Conservation (phyloP, 2,888 invertebrate species). For the Napeogenes sylphis region DNA sequence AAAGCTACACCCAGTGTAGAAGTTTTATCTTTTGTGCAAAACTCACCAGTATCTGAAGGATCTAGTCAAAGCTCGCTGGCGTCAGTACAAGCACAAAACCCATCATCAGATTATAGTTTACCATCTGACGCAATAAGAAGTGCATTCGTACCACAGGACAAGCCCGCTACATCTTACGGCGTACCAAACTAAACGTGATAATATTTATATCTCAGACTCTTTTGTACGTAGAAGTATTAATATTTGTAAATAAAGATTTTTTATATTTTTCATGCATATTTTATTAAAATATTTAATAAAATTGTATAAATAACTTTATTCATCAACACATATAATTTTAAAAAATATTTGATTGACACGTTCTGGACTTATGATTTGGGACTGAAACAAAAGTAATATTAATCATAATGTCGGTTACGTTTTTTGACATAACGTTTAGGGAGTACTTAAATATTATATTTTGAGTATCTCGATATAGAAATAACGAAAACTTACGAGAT, state of each 20-base stretch:
- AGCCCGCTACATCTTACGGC: slow-evolving; percentile 58
- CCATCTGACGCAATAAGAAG: slow-evolving; percentile 42
- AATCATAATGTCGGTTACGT: not conserved
- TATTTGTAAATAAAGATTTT: slow-evolving; percentile 34
- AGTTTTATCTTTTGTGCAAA: slow-evolving; percentile 64
- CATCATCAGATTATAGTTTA: slow-evolving; percentile 42
- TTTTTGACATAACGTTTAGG: not conserved
- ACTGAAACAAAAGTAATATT: slow-evolving; percentile 13
- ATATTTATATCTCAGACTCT: slow-evolving; percentile 41
- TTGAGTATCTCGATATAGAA: not conserved
- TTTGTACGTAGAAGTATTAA: slow-evolving; percentile 33
- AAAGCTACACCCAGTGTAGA: slow-evolving; percentile 67
- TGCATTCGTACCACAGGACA: slow-evolving; percentile 57
- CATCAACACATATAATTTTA: slow-evolving; percentile 51
- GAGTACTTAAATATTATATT: not conserved
- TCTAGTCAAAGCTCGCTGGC: slow-evolving; percentile 19
- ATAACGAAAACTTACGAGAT: slow-evolving; percentile 44
- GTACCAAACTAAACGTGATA: slow-evolving; percentile 51
- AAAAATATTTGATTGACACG: slow-evolving; percentile 45
- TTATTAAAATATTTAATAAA: slow-evolving; percentile 11
- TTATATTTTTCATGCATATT: slow-evolving; percentile 25
- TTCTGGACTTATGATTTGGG: slow-evolving; percentile 16
- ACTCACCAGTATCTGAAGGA: slow-evolving; percentile 40
- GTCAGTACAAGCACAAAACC: slow-evolving; percentile 31
- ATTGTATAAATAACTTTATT: slow-evolving; percentile 28